phyloP scores from a whole-genome alignment of 2,888 invertebrate species.

The Tinea semifulvella region DNA sequence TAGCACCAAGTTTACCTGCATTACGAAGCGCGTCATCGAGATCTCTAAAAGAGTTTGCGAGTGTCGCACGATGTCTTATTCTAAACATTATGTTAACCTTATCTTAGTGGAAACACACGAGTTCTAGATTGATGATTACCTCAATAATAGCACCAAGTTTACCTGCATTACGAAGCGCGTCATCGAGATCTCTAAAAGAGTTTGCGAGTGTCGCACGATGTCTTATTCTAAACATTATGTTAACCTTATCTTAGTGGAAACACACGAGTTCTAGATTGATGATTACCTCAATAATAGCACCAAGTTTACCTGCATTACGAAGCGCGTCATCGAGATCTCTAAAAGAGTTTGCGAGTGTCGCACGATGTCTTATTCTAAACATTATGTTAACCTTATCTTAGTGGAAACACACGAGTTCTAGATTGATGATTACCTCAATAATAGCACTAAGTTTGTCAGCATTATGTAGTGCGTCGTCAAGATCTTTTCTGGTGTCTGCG shows the following conservation, averaged over 20 bases:
- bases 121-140: conserved; percentile 36
- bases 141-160: conserved; percentile 68
- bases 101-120: not conserved
- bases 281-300: conserved; percentile 67
- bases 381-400: not conserved
- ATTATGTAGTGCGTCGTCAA: conserved; percentile 70
- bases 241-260: not conserved
- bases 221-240: too few relatives aligned
- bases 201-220: conserved; percentile 78
- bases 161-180: conserved; percentile 69
- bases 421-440: conserved; percentile 57
- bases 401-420: not conserved
- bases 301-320: conserved; percentile 68
- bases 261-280: conserved; percentile 18
- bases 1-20: conserved; percentile 67
- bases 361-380: conserved; percentile 71
- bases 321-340: conserved; percentile 71
- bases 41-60: conserved; percentile 74
- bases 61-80: conserved; percentile 72
- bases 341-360: conserved; percentile 75
- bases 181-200: conserved; percentile 71
- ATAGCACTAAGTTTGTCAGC: conserved; percentile 68
- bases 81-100: too few relatives aligned
- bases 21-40: conserved; percentile 70
- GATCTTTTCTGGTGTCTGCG: conserved; percentile 73